Evolutionary conservation across 2,113 vertebrate genomes (phyloP), one percentile per base, ranked within the genome.

Genomic region (Holacanthus passer): DNA sequence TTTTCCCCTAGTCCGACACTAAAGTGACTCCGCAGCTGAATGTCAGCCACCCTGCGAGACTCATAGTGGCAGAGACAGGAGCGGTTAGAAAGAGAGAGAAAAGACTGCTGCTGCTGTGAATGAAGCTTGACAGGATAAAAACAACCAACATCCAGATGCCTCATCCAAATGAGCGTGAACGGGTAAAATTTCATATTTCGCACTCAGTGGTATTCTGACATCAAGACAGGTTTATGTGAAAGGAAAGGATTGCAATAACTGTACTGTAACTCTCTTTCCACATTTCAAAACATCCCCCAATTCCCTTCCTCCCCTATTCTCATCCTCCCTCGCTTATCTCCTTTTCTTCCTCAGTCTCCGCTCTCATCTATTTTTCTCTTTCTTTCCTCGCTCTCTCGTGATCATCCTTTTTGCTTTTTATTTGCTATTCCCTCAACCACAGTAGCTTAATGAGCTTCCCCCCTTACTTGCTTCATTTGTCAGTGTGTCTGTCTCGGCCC

Each of bases 401-500:
- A 84, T 87, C 79, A 75, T 83, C 65, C 77, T 87, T 87, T 56
- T 71, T 91, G 66, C 55, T 81, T 89, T 90, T 89, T 87, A 89
- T 88, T 84, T 83, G 84, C 89, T 85, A 84, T 80, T 91, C 82
- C 85, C 81, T 87, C 76, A 82, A 77, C 88, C 39, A 29, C 45
- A 41, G 65, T 65, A 73, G 82, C 77, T 83, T 91, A 93, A 94
- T 89, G 91, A 93, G 89, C 86, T 89, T 86, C 86, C 86, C n/a
- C 85, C 37, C 55, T 82, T 75, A 77, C 74, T 87, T 81, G 58
- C 81, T 73, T 85, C 72, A 87, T 87, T 90, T 82, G 64, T 87
- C 89, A 84, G 78, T 68, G 31, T 79, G 41, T 64, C 63, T 48
- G 31, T 55, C 56, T 60, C 63, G n/a, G 11, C 31, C 41, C 19